Evolutionary conservation across 2,888 invertebrate species (phyloP).

Genomic region (Drosophila ezoana): DNA sequence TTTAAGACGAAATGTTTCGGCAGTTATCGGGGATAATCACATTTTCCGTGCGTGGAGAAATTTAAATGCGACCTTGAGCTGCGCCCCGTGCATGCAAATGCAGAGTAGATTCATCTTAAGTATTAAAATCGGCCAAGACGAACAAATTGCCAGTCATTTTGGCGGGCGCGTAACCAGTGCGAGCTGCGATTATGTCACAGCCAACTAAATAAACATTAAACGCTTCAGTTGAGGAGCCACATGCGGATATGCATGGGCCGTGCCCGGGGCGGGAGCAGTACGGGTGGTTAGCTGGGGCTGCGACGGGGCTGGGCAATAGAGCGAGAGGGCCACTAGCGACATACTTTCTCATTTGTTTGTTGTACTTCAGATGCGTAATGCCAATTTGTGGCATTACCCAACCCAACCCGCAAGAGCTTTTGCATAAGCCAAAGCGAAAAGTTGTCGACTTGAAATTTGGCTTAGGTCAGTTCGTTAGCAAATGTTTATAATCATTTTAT

Average conservation of each 20-base stretch:
- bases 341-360: slow-evolving; percentile 52
- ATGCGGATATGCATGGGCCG: slow-evolving; percentile 53
- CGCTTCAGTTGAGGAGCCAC: slow-evolving; percentile 64
- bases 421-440: slow-evolving; percentile 30
- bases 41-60: slow-evolving; percentile 54
- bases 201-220: slow-evolving; percentile 70
- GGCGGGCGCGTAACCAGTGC: slow-evolving; percentile 36
- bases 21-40: slow-evolving; percentile 51
- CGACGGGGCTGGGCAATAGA: background rate
- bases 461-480: slow-evolving; percentile 18
- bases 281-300: too few relatives aligned
- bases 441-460: slow-evolving; percentile 1
- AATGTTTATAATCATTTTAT: background rate
- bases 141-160: slow-evolving; percentile 61
- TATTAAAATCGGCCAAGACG: background rate
- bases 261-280: background rate
- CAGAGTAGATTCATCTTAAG: slow-evolving; percentile 22
- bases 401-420: slow-evolving; percentile 35
- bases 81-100: slow-evolving; percentile 22
- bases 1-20: slow-evolving; percentile 49
- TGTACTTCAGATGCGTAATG: slow-evolving; percentile 41
- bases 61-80: slow-evolving; percentile 64
- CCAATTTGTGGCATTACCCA: slow-evolving; percentile 51
- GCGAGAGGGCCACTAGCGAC: slow-evolving; percentile 18
- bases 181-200: slow-evolving; percentile 63